Percentiles rank a stretch among this genome's conserved stretches.
Conservation (phyloP, 2,888 invertebrate genomes). For the Lepidochitona cinerea region DNA sequence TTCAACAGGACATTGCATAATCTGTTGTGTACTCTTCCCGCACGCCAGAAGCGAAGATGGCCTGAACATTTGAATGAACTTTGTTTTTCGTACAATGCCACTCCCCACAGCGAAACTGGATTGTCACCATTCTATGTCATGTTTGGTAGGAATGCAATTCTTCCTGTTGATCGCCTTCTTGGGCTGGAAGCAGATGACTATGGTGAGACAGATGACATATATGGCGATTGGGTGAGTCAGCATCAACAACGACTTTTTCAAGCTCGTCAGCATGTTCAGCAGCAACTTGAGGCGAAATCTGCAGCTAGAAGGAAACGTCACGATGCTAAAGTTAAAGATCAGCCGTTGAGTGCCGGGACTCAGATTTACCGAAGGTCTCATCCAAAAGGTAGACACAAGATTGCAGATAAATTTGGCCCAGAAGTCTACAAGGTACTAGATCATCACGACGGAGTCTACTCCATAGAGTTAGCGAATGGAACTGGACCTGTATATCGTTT, state of each 20-base stretch:
- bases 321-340: background rate
- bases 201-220: background rate
- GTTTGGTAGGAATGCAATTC: background rate
- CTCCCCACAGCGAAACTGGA: background rate
- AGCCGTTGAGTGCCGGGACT: background rate
- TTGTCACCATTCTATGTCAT: constrained; percentile 7
- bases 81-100: constrained; percentile 5
- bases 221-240: background rate
- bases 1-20: constrained; percentile 24
- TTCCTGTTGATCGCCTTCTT: background rate
- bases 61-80: constrained; percentile 10
- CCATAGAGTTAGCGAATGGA: background rate
- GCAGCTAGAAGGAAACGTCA: background rate
- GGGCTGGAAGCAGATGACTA: background rate
- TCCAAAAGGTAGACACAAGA: constrained; percentile 1
- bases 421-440: constrained; percentile 3
- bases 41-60: constrained; percentile 16
- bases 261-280: background rate
- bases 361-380: background rate
- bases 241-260: background rate
- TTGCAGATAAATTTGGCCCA: too few relatives aligned
- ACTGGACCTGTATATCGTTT: background rate
- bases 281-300: background rate
- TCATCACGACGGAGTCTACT: background rate
- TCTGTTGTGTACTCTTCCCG: constrained; percentile 10